Percentiles rank a stretch among this genome's conserved stretches.
phyloP scores from a whole-genome alignment of 2,888 invertebrate genomes.

The Penaeus monodon region DNA sequence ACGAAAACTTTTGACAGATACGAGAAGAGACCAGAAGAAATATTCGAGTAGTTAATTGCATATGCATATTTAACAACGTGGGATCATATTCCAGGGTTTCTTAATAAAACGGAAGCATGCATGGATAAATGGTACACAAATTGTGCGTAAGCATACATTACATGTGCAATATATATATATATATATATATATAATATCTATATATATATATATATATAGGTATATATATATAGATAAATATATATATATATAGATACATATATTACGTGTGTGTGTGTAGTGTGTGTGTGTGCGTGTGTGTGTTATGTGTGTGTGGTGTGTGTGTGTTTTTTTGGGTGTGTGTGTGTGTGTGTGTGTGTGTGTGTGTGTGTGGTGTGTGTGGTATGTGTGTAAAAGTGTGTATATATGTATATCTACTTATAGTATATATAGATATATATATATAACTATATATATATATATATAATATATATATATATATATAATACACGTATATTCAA shows the following conservation, averaged over 20 bases:
- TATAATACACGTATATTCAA: too few relatives aligned
- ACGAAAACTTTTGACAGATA: too few relatives aligned
- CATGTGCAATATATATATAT: neutral
- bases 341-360: slow-evolving; percentile 3
- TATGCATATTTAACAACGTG: too few relatives aligned
- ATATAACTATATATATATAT: too few relatives aligned
- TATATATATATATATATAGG: neutral
- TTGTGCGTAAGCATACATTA: neutral
- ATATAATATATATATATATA: too few relatives aligned
- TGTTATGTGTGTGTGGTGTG: slow-evolving; percentile 2
- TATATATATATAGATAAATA: neutral
- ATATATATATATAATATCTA: neutral
- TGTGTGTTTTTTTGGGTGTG: neutral
- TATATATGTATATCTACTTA: neutral
- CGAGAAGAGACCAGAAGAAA: too few relatives aligned
- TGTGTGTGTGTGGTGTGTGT: neutral
- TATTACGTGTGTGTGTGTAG: neutral
- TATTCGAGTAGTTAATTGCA: too few relatives aligned
- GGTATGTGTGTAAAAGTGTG: neutral
- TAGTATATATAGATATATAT: neutral
- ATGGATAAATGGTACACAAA: neutral
- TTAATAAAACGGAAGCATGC: too few relatives aligned
- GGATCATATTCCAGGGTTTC: too few relatives aligned
- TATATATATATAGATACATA: neutral
- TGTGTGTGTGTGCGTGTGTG: neutral